Conservation (phyloP, 1,140 invertebrate genomes). For the Temnothorax longispinosus region DNA sequence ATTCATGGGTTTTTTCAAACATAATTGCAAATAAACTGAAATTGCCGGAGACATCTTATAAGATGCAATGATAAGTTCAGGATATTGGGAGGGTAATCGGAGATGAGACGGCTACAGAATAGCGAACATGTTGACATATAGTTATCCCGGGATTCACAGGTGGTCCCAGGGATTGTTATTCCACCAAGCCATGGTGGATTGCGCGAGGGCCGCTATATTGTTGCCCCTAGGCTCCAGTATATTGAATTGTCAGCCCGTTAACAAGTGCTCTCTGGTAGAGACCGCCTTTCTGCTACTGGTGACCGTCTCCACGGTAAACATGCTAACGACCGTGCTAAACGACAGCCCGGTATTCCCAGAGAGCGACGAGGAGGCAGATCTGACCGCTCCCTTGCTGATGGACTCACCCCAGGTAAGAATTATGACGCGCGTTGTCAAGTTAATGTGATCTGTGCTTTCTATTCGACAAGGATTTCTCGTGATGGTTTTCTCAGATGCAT, state of each 20-base stretch:
- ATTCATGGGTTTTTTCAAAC: not conserved
- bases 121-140: not conserved
- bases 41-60: not conserved
- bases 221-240: constrained; percentile 93
- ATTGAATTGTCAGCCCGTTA: constrained; percentile 92
- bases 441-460: not conserved
- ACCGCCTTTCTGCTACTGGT: constrained; percentile 95
- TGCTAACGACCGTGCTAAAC: constrained; percentile 95
- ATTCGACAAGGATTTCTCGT: not conserved
- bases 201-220: constrained; percentile 92
- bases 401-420: constrained; percentile 89
- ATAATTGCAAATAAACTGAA: not conserved
- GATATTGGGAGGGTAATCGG: not conserved
- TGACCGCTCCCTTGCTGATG: constrained; percentile 90
- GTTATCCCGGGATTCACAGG: constrained; percentile 84
- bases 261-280: constrained; percentile 95
- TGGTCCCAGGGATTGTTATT: constrained; percentile 96
- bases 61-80: not conserved
- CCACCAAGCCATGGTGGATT: constrained; percentile 95
- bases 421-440: not conserved
- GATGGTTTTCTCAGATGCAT: not conserved
- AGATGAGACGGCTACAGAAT: not conserved
- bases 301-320: constrained; percentile 96
- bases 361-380: constrained; percentile 89
- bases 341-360: constrained; percentile 95